Conservation (phyloP, 2,113 vertebrate genomes). For the Dasyornis broadbenti region DNA sequence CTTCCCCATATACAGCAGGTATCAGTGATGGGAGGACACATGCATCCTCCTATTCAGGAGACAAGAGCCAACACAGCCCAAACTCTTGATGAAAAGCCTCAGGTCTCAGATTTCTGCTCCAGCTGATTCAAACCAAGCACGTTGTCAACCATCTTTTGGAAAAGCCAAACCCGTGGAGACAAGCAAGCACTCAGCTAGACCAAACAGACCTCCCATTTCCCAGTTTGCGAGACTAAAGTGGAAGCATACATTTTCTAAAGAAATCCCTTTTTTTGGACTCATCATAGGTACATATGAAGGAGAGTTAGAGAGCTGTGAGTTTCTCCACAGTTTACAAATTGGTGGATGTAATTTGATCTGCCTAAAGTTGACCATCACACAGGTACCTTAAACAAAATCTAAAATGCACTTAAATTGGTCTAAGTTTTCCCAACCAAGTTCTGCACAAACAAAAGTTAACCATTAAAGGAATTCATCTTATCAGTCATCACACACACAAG, state of each 20-base stretch:
- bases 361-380: neutral
- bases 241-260: neutral
- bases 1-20: neutral
- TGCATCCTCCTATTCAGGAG: neutral
- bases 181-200: neutral
- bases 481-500: neutral
- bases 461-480: neutral
- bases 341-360: neutral
- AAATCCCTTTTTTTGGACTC: neutral
- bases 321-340: neutral
- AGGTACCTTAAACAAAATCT: neutral
- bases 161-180: neutral
- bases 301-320: neutral
- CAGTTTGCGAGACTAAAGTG: neutral
- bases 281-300: rapidly evolving
- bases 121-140: neutral
- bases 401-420: neutral
- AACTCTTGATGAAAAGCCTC: neutral
- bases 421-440: neutral
- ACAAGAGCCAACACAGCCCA: neutral
- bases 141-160: neutral
- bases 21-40: neutral
- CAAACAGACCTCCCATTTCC: neutral
- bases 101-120: neutral
- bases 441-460: neutral